Percentiles rank a stretch among this genome's conserved stretches.
These are phyloP conservation scores for Yponomeuta plumbellus DNA, from an alignment of 2,888 invertebrate genomes.

Conservation along the genomic window DNA sequence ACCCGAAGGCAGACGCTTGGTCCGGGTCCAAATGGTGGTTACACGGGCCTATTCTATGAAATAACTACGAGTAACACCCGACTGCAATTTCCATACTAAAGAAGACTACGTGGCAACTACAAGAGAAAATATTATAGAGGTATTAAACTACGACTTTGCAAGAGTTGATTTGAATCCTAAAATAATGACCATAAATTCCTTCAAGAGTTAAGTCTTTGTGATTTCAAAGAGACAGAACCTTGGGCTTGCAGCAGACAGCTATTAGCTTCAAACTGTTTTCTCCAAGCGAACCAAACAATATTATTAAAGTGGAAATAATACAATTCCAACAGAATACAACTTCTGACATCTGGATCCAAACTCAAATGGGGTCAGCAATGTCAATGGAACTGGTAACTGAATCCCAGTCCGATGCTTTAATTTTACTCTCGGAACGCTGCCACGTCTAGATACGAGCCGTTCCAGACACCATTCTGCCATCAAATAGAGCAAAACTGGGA, in stretches of 20 bases:
- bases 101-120: too few species aligned
- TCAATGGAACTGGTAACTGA: conserved; percentile 34
- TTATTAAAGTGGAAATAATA: background rate
- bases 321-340: conserved; percentile 10
- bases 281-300: background rate
- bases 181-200: too few species aligned
- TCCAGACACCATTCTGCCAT: background rate
- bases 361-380: conserved; percentile 35
- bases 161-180: too few species aligned
- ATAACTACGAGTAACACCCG: too few species aligned
- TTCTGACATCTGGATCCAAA: conserved; percentile 1
- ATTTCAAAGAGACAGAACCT: too few species aligned
- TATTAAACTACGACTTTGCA: too few species aligned
- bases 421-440: conserved; percentile 37
- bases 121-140: too few species aligned
- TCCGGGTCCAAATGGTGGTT: conserved; percentile 52
- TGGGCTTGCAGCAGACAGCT: too few species aligned
- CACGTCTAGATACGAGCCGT: background rate
- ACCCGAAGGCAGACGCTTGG: conserved; percentile 53
- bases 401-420: conserved; percentile 37
- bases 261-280: background rate
- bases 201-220: too few species aligned
- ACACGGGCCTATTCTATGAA: conserved; percentile 16
- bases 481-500: background rate
- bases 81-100: too few species aligned